These are phyloP conservation scores for Callipepla californica DNA, from an alignment of 2,113 vertebrate species.

Conservation along the genomic window DNA sequence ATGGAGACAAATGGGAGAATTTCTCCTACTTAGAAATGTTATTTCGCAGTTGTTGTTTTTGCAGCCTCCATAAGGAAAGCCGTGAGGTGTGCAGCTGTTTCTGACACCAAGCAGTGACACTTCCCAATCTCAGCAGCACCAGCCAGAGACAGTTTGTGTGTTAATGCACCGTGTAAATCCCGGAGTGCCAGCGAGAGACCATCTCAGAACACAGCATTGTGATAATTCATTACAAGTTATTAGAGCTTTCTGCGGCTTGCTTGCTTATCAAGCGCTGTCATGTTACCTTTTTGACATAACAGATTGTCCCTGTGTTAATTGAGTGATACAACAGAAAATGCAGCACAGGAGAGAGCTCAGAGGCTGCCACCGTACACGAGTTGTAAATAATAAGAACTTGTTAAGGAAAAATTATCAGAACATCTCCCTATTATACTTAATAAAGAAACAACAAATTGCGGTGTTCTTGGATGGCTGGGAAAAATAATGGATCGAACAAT, in stretches of 20 bases:
- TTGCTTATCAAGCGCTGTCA: constrained; percentile 36
- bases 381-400: constrained; percentile 29
- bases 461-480: neutral
- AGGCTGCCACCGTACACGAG: constrained; percentile 23
- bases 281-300: constrained; percentile 54
- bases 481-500: constrained; percentile 48
- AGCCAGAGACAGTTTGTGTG: neutral
- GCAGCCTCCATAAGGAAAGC: neutral
- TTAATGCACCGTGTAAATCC: neutral
- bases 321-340: constrained; percentile 41
- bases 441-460: constrained; percentile 63
- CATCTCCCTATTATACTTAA: constrained; percentile 63
- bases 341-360: constrained; percentile 52
- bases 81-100: neutral
- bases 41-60: neutral
- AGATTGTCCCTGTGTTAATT: constrained; percentile 49
- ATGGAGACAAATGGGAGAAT: neutral
- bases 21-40: neutral
- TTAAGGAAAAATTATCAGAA: constrained; percentile 66
- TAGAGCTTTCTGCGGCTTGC: constrained; percentile 15
- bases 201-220: neutral
- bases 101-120: neutral
- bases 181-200: neutral
- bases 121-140: neutral
- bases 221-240: constrained; percentile 33